Conservation (phyloP, 2,797 vertebrate genomes). For the Diplodus sargus region DNA sequence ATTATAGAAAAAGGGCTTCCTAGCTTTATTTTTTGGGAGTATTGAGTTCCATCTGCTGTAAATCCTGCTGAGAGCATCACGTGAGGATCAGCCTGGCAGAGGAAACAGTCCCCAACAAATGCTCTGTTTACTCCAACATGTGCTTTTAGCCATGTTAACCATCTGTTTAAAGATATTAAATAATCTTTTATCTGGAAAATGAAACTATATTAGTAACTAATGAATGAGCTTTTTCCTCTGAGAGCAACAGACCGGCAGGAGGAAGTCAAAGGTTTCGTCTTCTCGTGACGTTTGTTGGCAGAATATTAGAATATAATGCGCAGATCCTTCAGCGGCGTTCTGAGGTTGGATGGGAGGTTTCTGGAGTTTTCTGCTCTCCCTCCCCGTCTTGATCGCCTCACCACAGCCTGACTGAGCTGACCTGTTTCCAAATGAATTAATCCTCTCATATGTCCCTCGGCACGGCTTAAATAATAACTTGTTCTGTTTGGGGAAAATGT, state of each 20-base stretch:
- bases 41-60: background rate
- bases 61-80: background rate
- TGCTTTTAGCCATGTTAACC: background rate
- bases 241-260: background rate
- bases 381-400: background rate
- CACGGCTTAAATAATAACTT: conserved; percentile 12
- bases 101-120: background rate
- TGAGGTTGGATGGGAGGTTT: no score
- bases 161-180: conserved; percentile 2
- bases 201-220: background rate
- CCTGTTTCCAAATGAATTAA: background rate
- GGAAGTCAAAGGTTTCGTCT: no score
- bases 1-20: background rate
- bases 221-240: background rate
- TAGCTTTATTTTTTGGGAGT: background rate
- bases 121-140: background rate
- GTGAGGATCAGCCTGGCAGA: background rate
- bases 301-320: background rate
- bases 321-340: background rate
- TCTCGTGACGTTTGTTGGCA: background rate
- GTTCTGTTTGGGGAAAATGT: background rate
- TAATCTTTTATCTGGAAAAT: background rate
- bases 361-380: background rate
- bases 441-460: background rate
- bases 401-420: background rate